Base-by-base conservation (phyloP, 2,888 invertebrate species). In the Syrista parreyssii region DNA sequence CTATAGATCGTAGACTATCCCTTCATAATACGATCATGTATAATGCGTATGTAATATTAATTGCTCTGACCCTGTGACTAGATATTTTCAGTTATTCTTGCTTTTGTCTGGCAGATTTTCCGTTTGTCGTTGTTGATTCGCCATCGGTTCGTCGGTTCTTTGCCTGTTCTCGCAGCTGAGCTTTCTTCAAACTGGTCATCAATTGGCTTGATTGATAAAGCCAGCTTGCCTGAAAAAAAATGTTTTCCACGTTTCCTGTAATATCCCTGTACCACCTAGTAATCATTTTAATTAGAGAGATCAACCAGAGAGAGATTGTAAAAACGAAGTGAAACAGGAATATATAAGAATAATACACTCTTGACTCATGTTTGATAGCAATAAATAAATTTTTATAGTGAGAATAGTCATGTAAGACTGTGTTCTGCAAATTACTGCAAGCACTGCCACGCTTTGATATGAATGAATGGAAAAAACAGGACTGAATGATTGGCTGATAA, bases 121-220 rank as follows among this genome's bases (percentile, higher is more conserved):
- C 71, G 68, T 76, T 75, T 12, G 40, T 81, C 12, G 79, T 82
- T 33, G 75, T 77, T 35, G 75, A 71, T 72, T 87, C 88, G 23
- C 80, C 83, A 75, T 85, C 85, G 68, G 79, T 81, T 73, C 86
- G 86, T 68, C 89, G 87, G 82, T 87, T 89, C 91, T 94, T 94
- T 78, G 94, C 92, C 77, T 94, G 94, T 86, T 96, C 95, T 84
- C 94, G 93, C 34, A 97, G 91, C 88, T 97, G 97, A 1, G 97
- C 96, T 84, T 94, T 94, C 92, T 97, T 97, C 82, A 97, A 90
- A 86, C 96, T 96, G 33, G 96, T 95, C 96, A 98, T 97, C 85
- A 98, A 92, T 90, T 96, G 96, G 75, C 97, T 97, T 0, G 97
- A 97, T 87, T 96, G 96, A 91, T 96, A 97, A 78, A 98, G 92